These are phyloP conservation scores for Trissolcus japonicus DNA, from an alignment of 2,888 invertebrate genomes.

Conservation along the genomic window DNA sequence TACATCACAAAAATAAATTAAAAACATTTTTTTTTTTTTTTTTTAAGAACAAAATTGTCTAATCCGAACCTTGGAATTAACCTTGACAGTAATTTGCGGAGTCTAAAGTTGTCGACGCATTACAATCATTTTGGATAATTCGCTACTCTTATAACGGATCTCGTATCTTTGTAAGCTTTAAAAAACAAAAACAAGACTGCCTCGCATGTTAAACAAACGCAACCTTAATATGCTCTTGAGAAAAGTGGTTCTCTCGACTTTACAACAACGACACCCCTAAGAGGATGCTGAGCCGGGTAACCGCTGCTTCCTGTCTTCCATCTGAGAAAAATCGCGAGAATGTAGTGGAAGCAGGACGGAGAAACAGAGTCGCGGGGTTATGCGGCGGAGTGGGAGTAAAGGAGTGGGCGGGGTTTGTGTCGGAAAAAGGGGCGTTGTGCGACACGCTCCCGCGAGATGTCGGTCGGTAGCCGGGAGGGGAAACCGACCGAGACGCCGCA, in stretches of 20 bases:
- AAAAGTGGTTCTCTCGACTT: slow-evolving; percentile 14
- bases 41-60: no score
- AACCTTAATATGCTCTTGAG: background rate
- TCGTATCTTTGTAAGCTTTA: background rate
- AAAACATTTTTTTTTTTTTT: no score
- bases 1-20: no score
- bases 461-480: slow-evolving; percentile 38
- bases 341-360: slow-evolving; percentile 47
- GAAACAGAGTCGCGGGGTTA: slow-evolving; percentile 41
- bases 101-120: no score
- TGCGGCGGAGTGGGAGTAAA: slow-evolving; percentile 54
- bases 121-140: no score
- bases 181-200: background rate
- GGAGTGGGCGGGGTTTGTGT: slow-evolving; percentile 65
- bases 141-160: no score
- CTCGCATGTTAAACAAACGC: background rate
- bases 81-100: no score
- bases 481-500: slow-evolving; percentile 58
- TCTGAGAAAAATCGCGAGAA: slow-evolving; percentile 54
- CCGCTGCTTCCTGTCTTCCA: slow-evolving; percentile 13
- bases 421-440: slow-evolving; percentile 69
- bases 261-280: slow-evolving; percentile 5
- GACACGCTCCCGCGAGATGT: slow-evolving; percentile 56
- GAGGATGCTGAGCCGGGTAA: slow-evolving; percentile 4
- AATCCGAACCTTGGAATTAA: no score